Evolutionary conservation across 2,797 vertebrate genomes (phyloP).

Genomic region (Sciaenops ocellatus): DNA sequence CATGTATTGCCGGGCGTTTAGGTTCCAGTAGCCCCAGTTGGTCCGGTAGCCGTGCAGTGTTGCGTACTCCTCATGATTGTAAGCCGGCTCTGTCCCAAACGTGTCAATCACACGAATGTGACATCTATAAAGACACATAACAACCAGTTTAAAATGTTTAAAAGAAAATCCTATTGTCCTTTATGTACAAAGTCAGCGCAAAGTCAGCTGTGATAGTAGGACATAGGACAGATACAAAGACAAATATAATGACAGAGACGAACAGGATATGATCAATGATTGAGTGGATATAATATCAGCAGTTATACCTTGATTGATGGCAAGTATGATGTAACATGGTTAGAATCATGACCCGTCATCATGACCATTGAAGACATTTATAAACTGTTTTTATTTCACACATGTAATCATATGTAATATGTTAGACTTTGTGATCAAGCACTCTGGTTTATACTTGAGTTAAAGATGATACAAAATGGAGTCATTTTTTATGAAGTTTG

Average conservation of each 20-base stretch:
- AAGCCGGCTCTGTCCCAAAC: slow-evolving; percentile 96
- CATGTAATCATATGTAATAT: too few species aligned
- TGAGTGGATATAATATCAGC: neutral
- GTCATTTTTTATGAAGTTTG: neutral
- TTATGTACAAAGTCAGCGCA: neutral
- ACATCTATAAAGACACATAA: slow-evolving; percentile 85
- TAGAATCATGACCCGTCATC: neutral
- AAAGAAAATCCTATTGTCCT: neutral
- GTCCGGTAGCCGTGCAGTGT: slow-evolving; percentile 94
- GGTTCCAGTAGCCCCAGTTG: slow-evolving; percentile 99
- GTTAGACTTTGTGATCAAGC: too few species aligned
- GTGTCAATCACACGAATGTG: slow-evolving; percentile 97
- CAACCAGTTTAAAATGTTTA: neutral
- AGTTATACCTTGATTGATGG: too few species aligned
- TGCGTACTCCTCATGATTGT: slow-evolving; percentile 97
- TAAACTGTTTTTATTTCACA: too few species aligned
- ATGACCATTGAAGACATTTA: neutral
- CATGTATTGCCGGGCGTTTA: slow-evolving; percentile 96
- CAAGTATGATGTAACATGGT: neutral
- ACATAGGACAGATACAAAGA: too few species aligned
- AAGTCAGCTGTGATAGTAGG: too few species aligned
- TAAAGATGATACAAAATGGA: neutral
- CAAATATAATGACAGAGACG: too few species aligned
- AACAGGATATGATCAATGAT: too few species aligned
- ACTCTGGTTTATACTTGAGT: neutral